Evolutionary conservation across 2,797 vertebrate genomes (phyloP).

Genomic region (Phataginus tricuspis): DNA sequence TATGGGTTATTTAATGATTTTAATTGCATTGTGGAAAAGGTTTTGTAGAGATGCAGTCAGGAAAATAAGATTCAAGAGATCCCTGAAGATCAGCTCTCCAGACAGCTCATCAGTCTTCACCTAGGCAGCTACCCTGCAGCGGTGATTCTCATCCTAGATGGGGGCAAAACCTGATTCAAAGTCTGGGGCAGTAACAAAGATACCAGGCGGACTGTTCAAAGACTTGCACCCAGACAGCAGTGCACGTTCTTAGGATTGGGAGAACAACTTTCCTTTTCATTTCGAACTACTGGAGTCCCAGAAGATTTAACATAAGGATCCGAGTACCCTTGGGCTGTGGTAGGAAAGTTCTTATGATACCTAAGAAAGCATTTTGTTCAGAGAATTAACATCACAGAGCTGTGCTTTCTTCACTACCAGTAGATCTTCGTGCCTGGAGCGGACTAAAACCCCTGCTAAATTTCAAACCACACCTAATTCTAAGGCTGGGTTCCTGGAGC

Average conservation of each 20-base stretch:
- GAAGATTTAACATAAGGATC: not conserved
- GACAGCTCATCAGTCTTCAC: conserved; percentile 64
- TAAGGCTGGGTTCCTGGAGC: not conserved
- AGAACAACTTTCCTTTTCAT: not conserved
- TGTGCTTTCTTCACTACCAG: not conserved
- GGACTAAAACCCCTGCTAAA: not conserved
- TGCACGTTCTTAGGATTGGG: not conserved
- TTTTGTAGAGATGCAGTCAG: conserved; percentile 51
- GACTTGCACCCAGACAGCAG: not conserved
- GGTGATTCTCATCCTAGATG: not conserved
- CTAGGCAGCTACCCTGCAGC: not conserved
- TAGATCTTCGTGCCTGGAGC: not conserved
- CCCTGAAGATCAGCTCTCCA: not conserved
- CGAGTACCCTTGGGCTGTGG: not conserved
- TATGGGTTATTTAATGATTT: conserved; percentile 68
- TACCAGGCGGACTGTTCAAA: not conserved
- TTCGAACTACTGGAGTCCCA: not conserved
- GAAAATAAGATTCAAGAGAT: conserved; percentile 60
- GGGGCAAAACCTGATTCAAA: conserved; percentile 14
- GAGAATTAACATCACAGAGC: not conserved
- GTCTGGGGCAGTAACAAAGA: not conserved
- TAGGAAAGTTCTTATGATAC: not conserved
- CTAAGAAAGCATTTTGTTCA: not conserved
- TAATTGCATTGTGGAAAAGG: conserved; percentile 19
- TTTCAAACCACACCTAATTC: not conserved